Evolutionary conservation across 2,888 invertebrate species (phyloP).

Genomic region (Melinopterus prodromus): DNA sequence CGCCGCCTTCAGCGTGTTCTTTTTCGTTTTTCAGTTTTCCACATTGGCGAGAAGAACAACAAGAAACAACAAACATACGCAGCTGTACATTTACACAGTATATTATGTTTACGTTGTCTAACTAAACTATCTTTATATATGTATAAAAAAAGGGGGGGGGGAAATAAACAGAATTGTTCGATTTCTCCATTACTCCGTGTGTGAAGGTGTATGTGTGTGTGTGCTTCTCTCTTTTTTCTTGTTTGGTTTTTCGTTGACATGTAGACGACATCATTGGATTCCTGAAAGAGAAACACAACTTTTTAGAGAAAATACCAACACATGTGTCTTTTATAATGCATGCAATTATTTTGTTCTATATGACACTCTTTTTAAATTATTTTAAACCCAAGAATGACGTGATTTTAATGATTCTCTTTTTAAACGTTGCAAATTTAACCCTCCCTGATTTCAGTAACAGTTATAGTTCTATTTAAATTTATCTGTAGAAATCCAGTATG

Average conservation of each 20-base stretch:
- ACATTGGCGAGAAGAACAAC: neutral
- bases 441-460: too few species aligned
- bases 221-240: neutral
- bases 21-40: neutral
- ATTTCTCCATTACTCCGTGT: neutral
- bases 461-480: too few species aligned
- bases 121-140: neutral
- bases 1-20: neutral
- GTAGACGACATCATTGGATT: neutral
- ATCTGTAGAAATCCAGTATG: too few species aligned
- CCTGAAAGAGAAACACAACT: neutral
- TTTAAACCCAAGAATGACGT: too few species aligned
- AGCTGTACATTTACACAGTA: neutral
- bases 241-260: neutral
- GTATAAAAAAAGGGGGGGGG: neutral
- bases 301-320: too few species aligned
- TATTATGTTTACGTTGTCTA: neutral
- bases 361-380: too few species aligned
- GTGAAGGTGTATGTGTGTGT: neutral
- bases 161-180: slow-evolving; percentile 4
- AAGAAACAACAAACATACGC: neutral
- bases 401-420: too few species aligned
- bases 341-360: too few species aligned
- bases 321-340: too few species aligned
- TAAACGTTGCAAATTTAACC: too few species aligned